Base-by-base conservation (phyloP, 2,888 invertebrate species). In the Ferdinandea cuprea region DNA sequence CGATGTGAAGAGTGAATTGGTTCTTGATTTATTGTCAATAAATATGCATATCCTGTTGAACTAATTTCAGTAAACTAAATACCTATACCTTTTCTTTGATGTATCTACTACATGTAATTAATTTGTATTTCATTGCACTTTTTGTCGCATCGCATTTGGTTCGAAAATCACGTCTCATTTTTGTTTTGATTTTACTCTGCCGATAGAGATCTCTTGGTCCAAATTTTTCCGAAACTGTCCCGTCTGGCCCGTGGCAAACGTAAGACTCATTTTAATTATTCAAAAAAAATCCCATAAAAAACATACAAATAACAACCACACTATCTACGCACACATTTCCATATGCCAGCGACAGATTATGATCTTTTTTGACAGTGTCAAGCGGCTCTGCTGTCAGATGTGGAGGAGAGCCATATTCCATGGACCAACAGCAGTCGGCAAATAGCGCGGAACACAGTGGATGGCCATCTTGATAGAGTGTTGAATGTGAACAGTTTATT, bases 231-330 rank as follows among this genome's bases (percentile, higher is more conserved):
- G 68, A 63, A 83, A 78, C 56, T 73, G 72, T 17, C 46, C 35
- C 54, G 85, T 87, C 89, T 89, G 89, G 89, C 89, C 89, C 89
- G 89, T 89, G 89, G 89, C 89, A 89, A 86, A 87, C 87, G 87
- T 86, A 88, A 87, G 87, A 86, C 86, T 85, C 86, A 86, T 78
- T 78, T 65, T 83, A 83, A 83, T 83, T 83, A 83, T 50, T 28
- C 72, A 77, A 72, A 77, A 61, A 78, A 58, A 61, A 2, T 69
- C 61, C 63, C 74, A 40, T 46, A 44, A 44, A 59, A 68, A 59
- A 46, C 65, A 61, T 81, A 66, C 69, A 81, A 77, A 72, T 7
- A 66, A 2, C 25, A 68, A 54, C 17, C 42, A 61, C 11, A 40
- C 25, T 50, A 48, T 73, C 46, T 56, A 61, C 73, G 59, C 78